Evolutionary conservation across 2,888 invertebrate genomes (phyloP).

Genomic region (Dromius quadrimaculatus): DNA sequence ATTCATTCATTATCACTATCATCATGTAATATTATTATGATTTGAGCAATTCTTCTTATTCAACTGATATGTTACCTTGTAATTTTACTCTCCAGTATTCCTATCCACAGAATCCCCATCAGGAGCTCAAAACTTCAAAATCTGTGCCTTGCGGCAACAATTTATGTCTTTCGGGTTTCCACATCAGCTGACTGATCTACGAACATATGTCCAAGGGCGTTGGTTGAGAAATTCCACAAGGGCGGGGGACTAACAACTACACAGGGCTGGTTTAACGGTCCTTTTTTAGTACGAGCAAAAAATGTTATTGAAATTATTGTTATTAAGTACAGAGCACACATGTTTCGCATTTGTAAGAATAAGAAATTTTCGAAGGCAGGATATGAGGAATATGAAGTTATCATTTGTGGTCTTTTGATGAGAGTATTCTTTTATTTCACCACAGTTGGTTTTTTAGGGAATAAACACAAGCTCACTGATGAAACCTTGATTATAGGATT

Average conservation of each 20-base stretch:
- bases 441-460: too few relatives aligned
- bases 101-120: too few relatives aligned
- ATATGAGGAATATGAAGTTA: not conserved
- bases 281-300: conserved; percentile 1
- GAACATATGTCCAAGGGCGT: conserved; percentile 3
- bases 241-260: not conserved
- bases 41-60: too few relatives aligned
- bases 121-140: too few relatives aligned
- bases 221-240: conserved; percentile 3
- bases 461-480: too few relatives aligned
- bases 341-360: conserved; percentile 8
- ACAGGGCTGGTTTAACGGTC: conserved; percentile 14
- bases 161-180: not conserved
- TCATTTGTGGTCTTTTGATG: conserved; percentile 23
- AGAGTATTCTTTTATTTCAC: too few relatives aligned
- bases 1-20: too few relatives aligned
- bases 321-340: conserved; percentile 1
- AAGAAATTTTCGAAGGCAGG: not conserved
- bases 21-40: too few relatives aligned
- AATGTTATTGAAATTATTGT: conserved; percentile 22
- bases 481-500: too few relatives aligned
- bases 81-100: too few relatives aligned
- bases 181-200: conserved; percentile 7
- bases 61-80: too few relatives aligned
- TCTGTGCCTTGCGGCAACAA: not conserved